Evolutionary conservation across 2,888 invertebrate genomes (phyloP).

Genomic region (Siphlonurus alternatus): DNA sequence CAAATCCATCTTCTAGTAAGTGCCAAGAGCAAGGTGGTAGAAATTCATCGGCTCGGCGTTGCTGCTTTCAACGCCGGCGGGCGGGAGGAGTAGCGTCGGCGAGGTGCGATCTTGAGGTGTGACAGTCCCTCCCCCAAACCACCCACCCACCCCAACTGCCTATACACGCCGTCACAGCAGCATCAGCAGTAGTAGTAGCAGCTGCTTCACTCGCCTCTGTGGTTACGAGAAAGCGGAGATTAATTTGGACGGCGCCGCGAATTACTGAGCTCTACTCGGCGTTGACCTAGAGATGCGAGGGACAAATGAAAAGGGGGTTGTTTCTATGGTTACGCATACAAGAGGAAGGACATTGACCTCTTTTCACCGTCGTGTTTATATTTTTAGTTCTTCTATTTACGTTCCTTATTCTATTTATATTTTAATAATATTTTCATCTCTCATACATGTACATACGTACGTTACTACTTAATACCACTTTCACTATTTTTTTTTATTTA

Average conservation of each 20-base stretch:
- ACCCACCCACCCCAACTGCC: too few species aligned
- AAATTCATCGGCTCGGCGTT: too few species aligned
- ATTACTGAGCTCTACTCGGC: not conserved
- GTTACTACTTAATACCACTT: too few species aligned
- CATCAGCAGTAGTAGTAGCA: not conserved
- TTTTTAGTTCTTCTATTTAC: not conserved
- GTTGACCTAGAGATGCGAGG: not conserved
- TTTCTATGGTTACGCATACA: not conserved
- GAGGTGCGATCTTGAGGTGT: too few species aligned
- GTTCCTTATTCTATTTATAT: not conserved
- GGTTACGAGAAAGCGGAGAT: not conserved
- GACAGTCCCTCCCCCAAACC: too few species aligned
- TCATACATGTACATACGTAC: not conserved
- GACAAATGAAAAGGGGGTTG: not conserved
- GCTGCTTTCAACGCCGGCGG: too few species aligned
- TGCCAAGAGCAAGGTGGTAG: too few species aligned
- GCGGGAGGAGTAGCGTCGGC: too few species aligned
- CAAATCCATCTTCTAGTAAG: not conserved
- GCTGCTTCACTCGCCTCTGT: not conserved
- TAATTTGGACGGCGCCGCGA: not conserved
- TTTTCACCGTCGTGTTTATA: not conserved
- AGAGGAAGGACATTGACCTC: not conserved
- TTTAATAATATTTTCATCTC: not conserved
- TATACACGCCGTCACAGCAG: too few species aligned
- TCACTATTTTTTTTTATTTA: too few species aligned